Base-by-base conservation (phyloP, 2,888 invertebrate genomes). In the Spodoptera littoralis region DNA sequence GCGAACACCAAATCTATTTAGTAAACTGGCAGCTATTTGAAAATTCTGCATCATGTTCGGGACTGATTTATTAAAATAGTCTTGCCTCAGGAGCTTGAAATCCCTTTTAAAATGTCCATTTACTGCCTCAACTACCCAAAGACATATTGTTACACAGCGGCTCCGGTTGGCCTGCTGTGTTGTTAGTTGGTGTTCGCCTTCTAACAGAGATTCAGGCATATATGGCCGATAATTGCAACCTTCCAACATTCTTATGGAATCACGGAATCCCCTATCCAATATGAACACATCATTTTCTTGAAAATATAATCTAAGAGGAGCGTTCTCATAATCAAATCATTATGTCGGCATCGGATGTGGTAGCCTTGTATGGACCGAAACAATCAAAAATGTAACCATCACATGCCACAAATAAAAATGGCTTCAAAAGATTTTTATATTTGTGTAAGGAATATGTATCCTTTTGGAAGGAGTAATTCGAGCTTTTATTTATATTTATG, bases 91-190 rank as follows among this genome's bases (percentile, higher is more conserved):
- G n/a, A 62, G 18, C 30, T 64, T 63, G 30, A 56, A 66, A 0
- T 59, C 58, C 0, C 58, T 46, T 64, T 66, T 59, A 27, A 66
- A 64, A 0, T 59, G 42, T 4, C 64, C 55, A 54, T 64, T 66
- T 41, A 66, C 64, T 13, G 22, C 66, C 53, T 66, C 64, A 22
- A 63, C 64, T 36, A 59, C 66, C 64, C 64, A 66, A 0, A 64
- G 44, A 1, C 64, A 64, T 24, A 65, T 47, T 9, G 62, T 57
- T 11, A 65, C 55, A 51, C 56, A 62, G 36, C 62, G 62, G 44
- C 62, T 63, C 0, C 41, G 22, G 50, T 66, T 66, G 24, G 63
- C 63, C 41, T 63, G 65, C 8, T 42, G 41, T 24, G 63, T 66
- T 24, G 65, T 65, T 12, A 62, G 0, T 51, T 62, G 56, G 24